Percentiles rank a stretch among this genome's conserved stretches.
phyloP scores from a whole-genome alignment of 1,140 invertebrate genomes.

The Plodia interpunctella region DNA sequence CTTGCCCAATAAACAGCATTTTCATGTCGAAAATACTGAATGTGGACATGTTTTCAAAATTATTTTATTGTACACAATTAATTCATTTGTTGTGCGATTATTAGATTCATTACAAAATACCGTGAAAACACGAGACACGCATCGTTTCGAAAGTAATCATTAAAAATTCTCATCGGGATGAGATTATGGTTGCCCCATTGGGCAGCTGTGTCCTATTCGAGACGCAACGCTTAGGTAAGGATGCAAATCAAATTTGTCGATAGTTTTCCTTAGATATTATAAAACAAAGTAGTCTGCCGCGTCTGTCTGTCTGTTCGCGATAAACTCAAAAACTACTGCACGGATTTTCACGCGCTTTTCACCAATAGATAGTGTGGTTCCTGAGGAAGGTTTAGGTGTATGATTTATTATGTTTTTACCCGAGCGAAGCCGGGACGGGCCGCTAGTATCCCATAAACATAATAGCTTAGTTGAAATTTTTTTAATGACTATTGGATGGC shows the following conservation, averaged over 20 bases:
- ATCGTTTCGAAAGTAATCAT: conserved; percentile 10
- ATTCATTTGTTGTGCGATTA: background rate
- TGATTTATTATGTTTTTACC: too few relatives aligned
- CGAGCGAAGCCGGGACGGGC: too few relatives aligned
- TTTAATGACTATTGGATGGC: too few relatives aligned
- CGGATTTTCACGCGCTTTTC: too few relatives aligned
- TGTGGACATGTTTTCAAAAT: background rate
- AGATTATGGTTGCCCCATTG: conserved; percentile 2
- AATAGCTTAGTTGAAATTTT: too few relatives aligned
- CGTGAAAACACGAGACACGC: background rate
- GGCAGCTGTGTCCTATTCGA: background rate
- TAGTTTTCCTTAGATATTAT: background rate
- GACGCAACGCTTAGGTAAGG: background rate
- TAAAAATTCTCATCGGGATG: conserved; percentile 7
- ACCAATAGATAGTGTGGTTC: too few relatives aligned
- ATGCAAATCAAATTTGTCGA: background rate
- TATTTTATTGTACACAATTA: background rate
- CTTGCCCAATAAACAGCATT: background rate
- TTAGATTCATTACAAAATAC: background rate
- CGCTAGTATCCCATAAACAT: too few relatives aligned
- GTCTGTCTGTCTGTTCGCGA: too few relatives aligned
- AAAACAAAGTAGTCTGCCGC: too few relatives aligned
- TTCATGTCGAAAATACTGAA: background rate
- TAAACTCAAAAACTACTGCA: too few relatives aligned
- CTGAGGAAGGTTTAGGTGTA: too few relatives aligned